These are phyloP conservation scores for Rhinichthys klamathensis DNA, from an alignment of 2,113 vertebrate genomes.

Conservation along the genomic window DNA sequence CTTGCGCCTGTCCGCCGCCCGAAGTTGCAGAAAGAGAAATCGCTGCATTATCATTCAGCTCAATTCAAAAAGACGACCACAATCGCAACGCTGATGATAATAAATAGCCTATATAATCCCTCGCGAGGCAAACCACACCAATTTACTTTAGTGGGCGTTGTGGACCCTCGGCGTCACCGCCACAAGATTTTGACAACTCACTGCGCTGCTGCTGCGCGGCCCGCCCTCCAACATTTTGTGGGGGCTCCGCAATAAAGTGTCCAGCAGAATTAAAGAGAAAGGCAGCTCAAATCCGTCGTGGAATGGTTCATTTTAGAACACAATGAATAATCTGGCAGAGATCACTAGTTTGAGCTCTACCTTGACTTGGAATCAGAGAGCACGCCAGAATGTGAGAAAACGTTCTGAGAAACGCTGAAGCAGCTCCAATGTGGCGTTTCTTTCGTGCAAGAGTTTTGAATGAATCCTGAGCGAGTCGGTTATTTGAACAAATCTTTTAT, in stretches of 20 bases:
- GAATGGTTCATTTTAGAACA: not conserved
- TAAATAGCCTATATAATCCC: not conserved
- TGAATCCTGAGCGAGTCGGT: not conserved
- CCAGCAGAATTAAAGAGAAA: slow-evolving; percentile 72
- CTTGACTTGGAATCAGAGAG: no score
- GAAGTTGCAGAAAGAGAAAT: slow-evolving; percentile 51
- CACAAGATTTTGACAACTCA: slow-evolving; percentile 49
- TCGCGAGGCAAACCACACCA: not conserved
- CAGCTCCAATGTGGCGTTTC: not conserved
- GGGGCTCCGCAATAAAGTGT: slow-evolving; percentile 63
- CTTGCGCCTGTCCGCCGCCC: slow-evolving; percentile 32
- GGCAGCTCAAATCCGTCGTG: not conserved
- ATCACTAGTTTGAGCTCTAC: not conserved
- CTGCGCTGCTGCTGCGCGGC: slow-evolving; percentile 50
- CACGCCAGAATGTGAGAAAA: not conserved
- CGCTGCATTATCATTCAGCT: slow-evolving; percentile 55
- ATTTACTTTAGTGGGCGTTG: not conserved
- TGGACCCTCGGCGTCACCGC: not conserved
- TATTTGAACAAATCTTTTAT: not conserved
- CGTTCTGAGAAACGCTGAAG: not conserved
- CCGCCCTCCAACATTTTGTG: slow-evolving; percentile 63
- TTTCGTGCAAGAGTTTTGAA: not conserved
- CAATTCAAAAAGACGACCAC: not conserved
- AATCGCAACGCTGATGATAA: not conserved
- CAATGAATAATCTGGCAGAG: no score